Evolutionary conservation across 1,140 invertebrate species (phyloP), one percentile per base, ranked within the genome.

Genomic region (Lineus longissimus): DNA sequence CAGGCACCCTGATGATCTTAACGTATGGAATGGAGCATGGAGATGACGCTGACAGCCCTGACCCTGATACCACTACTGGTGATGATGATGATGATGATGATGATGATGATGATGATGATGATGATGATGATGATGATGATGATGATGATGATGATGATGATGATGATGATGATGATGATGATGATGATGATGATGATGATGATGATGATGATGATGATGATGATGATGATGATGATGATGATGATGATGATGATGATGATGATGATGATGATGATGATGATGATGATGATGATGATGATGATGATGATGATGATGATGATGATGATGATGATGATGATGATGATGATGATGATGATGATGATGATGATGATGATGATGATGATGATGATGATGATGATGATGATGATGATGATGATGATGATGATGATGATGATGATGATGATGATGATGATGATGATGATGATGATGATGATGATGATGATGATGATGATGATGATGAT

Each of bases 361-460:
- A 15, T 22, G 19, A n/a, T 61, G 13, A 22, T 22, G 22, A 62
- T 41, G n/a, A 33, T 2, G 22, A 19, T 27, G 9, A 1, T 62
- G 11, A 63, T 6, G 25, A 62, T 31, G 19, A 36, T 0, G 6
- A 62, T 0, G 23, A 63, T 25, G 17, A 62, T 62, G 58, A 62
- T 43, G 27, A 36, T 41, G 7, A 36, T 62, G 59, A 63, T 62
- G 61, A 31, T 43, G 61, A 61, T 62, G 59, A 4, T 63, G 2
- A 0, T 63, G 61, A 63, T 63, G 58, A 63, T 62, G 61, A 4
- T 63, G 61, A 6, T 63, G 61, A 63, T 62, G 59, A 63, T 62
- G 40, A 62, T 63, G 59, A 63, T 62, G 61, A 63, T 36, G 61
- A 62, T 63, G 61, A 36, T 63, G 61, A 63, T 62, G 61, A 2